Percentiles rank a stretch among this genome's conserved stretches.
phyloP scores from a whole-genome alignment of 2,888 invertebrate genomes.

The Temnothorax rugatulus region DNA sequence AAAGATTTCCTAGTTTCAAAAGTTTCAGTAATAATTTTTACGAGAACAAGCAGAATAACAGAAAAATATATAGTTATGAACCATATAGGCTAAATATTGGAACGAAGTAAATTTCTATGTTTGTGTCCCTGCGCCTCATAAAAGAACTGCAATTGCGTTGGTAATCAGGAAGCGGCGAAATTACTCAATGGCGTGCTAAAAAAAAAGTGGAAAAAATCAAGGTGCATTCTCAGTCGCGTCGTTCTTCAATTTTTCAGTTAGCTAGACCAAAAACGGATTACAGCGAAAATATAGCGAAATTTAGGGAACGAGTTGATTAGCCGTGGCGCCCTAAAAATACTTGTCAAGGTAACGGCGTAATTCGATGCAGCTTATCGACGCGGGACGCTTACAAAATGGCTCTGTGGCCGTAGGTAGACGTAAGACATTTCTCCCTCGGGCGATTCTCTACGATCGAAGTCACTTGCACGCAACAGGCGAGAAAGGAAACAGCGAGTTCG shows the following conservation, averaged over 20 bases:
- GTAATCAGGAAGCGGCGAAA: conserved; percentile 21
- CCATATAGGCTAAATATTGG: background rate
- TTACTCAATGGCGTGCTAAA: background rate
- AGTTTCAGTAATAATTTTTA: background rate
- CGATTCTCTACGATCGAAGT: conserved; percentile 61
- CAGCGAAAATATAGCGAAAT: conserved; percentile 8
- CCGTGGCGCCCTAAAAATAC: conserved; percentile 43
- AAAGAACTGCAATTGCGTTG: conserved; percentile 1
- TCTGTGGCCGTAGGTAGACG: conserved; percentile 47
- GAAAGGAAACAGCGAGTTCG: conserved; percentile 27
- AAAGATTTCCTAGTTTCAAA: background rate
- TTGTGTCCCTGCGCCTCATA: background rate
- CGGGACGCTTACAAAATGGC: conserved; percentile 57
- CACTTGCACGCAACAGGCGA: conserved; percentile 65
- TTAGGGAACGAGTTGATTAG: conserved; percentile 7
- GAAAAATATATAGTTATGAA: background rate
- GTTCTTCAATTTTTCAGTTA: conserved; percentile 16
- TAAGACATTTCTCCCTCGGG: conserved; percentile 45
- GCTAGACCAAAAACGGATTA: background rate
- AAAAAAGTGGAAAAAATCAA: background rate
- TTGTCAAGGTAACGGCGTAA: conserved; percentile 58
- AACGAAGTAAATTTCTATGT: background rate
- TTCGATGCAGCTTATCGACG: conserved; percentile 57
- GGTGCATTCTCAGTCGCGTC: background rate
- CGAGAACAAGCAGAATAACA: background rate